Percentiles rank a stretch among this genome's conserved stretches.
These are phyloP conservation scores for Oncorhynchus clarkii DNA, from an alignment of 2,113 vertebrate genomes.

Conservation along the genomic window DNA sequence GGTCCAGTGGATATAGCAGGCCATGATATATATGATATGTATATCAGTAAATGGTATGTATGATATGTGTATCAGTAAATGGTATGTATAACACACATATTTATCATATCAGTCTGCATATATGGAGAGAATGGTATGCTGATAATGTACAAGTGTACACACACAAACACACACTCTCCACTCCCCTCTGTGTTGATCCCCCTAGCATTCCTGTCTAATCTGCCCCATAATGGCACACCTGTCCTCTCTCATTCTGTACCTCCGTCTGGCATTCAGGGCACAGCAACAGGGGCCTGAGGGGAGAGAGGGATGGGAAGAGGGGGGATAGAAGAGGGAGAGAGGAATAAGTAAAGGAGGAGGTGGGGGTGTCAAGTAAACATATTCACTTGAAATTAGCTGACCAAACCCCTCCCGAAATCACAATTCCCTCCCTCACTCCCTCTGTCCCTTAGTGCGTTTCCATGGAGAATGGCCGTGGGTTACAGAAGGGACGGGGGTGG, in stretches of 20 bases:
- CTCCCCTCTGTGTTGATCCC: constrained; percentile 37
- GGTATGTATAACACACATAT: too few relatives aligned
- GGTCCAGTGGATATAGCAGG: too few relatives aligned
- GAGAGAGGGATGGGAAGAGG: constrained; percentile 13
- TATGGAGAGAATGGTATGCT: background rate
- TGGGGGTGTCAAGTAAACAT: constrained; percentile 14
- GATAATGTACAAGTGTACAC: background rate
- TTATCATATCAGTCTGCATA: too few relatives aligned
- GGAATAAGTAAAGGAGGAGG: too few relatives aligned
- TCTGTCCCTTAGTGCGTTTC: constrained; percentile 33
- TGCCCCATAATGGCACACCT: constrained; percentile 65
- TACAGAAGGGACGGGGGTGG: constrained; percentile 20
- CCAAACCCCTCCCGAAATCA: background rate
- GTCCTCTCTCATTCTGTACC: constrained; percentile 51
- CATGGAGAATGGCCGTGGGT: constrained; percentile 14
- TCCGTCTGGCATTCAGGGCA: constrained; percentile 1
- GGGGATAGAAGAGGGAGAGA: too few relatives aligned
- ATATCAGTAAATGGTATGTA: too few relatives aligned
- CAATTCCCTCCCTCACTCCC: background rate
- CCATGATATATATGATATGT: too few relatives aligned
- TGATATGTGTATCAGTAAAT: too few relatives aligned
- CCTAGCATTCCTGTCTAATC: constrained; percentile 61
- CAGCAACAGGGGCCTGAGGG: background rate
- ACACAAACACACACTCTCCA: constrained; percentile 7
- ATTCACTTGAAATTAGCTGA: constrained; percentile 27